Conservation (phyloP, 92 coral and sea anemone species). For the Virgularia gustaviana region DNA sequence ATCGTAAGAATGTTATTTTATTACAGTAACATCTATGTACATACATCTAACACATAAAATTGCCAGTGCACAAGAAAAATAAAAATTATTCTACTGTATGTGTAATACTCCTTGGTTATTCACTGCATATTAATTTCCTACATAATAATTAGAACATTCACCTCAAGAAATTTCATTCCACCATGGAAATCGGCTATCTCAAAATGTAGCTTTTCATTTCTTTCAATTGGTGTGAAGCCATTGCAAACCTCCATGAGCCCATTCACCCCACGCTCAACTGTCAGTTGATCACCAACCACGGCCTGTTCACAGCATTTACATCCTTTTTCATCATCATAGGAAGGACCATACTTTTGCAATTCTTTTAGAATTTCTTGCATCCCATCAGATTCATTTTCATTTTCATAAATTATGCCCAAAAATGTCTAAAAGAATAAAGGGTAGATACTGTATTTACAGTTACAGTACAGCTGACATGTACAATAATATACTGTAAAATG, state of each 20-base stretch:
- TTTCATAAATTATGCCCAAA: constrained; percentile 60
- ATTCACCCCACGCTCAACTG: constrained; percentile 59
- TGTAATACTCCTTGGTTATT: no score
- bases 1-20: neutral
- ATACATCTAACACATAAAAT: no score
- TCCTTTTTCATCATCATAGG: constrained; percentile 49
- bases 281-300: constrained; percentile 56
- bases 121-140: neutral
- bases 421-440: constrained; percentile 36
- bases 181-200: constrained; percentile 60
- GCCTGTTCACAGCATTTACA: constrained; percentile 48
- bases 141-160: constrained; percentile 5
- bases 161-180: constrained; percentile 56
- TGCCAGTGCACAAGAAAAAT: no score
- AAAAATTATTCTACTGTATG: no score
- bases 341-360: constrained; percentile 51
- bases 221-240: constrained; percentile 59
- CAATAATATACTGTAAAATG: no score
- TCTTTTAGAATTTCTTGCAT: constrained; percentile 41
- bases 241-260: constrained; percentile 50
- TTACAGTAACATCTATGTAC: neutral
- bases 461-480: no score
- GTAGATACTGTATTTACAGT: neutral
- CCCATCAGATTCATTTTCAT: constrained; percentile 63
- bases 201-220: constrained; percentile 53